These are phyloP conservation scores for Echeneis naucrates DNA, from an alignment of 2,797 vertebrate species.

Conservation along the genomic window DNA sequence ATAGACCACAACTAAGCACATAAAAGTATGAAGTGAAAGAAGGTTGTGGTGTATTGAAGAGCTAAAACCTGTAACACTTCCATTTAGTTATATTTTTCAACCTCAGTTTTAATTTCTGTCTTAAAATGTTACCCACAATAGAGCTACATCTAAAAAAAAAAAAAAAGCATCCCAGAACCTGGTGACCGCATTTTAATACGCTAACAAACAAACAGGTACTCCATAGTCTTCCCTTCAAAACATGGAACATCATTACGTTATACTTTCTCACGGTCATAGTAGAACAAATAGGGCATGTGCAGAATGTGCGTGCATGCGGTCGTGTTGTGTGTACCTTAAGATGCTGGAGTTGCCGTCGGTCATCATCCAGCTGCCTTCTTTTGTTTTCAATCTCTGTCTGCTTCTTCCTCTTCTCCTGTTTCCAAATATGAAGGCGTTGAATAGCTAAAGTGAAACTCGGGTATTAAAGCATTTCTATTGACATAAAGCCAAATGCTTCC, in stretches of 20 bases:
- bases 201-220: neutral
- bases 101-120: neutral
- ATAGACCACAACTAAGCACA: neutral
- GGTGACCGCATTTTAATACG: neutral
- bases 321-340: slow-evolving; percentile 87
- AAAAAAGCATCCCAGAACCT: neutral
- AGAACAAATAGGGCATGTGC: neutral
- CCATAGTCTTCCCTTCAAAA: neutral
- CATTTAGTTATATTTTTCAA: neutral
- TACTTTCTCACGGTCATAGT: neutral
- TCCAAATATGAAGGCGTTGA: neutral
- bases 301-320: neutral
- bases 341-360: slow-evolving; percentile 93
- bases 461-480: neutral
- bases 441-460: neutral
- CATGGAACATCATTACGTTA: neutral
- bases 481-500: neutral
- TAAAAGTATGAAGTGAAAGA: neutral
- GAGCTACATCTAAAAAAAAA: neutral
- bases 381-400: slow-evolving; percentile 95
- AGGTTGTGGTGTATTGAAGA: neutral
- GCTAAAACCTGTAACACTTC: neutral
- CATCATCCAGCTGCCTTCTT: slow-evolving; percentile 94
- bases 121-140: neutral
- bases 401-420: slow-evolving; percentile 92